phyloP scores from a whole-genome alignment of 2,113 vertebrate species.

The Microcebus lehilahytsara region DNA sequence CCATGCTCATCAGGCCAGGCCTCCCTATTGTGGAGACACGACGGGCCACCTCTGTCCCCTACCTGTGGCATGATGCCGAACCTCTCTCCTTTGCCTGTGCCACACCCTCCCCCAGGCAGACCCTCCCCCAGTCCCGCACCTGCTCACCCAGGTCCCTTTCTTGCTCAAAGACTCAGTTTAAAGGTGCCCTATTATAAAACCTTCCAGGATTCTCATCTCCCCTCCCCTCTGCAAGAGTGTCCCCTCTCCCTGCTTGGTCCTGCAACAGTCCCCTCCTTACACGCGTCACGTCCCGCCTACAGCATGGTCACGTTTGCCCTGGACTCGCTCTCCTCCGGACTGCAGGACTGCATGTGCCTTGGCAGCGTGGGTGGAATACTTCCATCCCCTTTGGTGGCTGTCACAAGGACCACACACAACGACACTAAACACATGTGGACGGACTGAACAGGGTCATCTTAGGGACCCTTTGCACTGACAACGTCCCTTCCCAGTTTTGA shows the following conservation, averaged over 20 bases:
- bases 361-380: background rate
- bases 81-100: background rate
- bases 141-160: background rate
- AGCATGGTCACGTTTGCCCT: background rate
- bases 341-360: background rate
- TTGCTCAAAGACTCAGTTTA: background rate
- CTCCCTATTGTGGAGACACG: background rate
- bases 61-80: accelerated
- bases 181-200: background rate
- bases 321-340: background rate
- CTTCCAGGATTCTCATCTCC: background rate
- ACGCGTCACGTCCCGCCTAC: background rate
- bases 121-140: background rate
- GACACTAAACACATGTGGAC: background rate
- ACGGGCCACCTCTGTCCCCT: background rate
- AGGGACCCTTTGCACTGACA: background rate
- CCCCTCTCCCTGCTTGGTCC: background rate
- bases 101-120: background rate
- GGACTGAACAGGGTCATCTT: background rate
- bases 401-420: background rate
- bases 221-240: background rate
- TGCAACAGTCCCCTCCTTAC: background rate
- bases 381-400: background rate
- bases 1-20: background rate
- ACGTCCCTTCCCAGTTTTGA: background rate